phyloP scores from a whole-genome alignment of 2,888 invertebrate genomes.

The Perdita meconis region DNA sequence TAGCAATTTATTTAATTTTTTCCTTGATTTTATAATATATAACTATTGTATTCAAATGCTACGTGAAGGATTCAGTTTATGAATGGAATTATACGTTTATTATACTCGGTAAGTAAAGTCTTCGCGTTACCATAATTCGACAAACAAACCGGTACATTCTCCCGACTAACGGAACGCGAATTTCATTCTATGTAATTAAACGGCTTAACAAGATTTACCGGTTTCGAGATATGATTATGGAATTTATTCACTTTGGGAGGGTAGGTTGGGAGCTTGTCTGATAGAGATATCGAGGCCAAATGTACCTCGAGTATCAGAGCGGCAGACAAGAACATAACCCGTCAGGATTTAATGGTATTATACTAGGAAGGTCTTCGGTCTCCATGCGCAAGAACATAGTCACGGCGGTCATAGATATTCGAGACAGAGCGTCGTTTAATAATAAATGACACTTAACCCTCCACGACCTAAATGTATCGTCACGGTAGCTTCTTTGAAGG shows the following conservation, averaged over 20 bases:
- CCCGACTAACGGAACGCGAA: constrained; percentile 8
- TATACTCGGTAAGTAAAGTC: neutral
- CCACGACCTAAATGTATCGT: constrained; percentile 12
- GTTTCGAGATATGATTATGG: constrained; percentile 25
- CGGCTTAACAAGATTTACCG: constrained; percentile 28
- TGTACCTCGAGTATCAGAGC: constrained; percentile 30
- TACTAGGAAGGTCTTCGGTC: constrained; percentile 13
- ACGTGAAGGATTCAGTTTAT: no score
- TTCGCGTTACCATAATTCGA: constrained; percentile 8
- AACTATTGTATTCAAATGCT: no score
- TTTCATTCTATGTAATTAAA: constrained; percentile 38
- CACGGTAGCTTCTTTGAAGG: neutral
- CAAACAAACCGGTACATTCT: constrained; percentile 5
- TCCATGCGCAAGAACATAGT: constrained; percentile 17
- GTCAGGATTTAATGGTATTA: constrained; percentile 36
- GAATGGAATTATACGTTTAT: no score
- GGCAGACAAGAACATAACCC: constrained; percentile 34
- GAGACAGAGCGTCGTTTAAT: constrained; percentile 24
- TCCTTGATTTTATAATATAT: no score
- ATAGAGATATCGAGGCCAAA: constrained; percentile 49
- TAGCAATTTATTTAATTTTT: neutral
- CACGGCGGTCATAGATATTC: constrained; percentile 10
- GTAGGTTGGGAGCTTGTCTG: constrained; percentile 15
- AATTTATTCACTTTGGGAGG: constrained; percentile 37
- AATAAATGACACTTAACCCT: constrained; percentile 29